These are phyloP conservation scores for Amphipyra berbera DNA, from an alignment of 2,888 invertebrate species.

Conservation along the genomic window DNA sequence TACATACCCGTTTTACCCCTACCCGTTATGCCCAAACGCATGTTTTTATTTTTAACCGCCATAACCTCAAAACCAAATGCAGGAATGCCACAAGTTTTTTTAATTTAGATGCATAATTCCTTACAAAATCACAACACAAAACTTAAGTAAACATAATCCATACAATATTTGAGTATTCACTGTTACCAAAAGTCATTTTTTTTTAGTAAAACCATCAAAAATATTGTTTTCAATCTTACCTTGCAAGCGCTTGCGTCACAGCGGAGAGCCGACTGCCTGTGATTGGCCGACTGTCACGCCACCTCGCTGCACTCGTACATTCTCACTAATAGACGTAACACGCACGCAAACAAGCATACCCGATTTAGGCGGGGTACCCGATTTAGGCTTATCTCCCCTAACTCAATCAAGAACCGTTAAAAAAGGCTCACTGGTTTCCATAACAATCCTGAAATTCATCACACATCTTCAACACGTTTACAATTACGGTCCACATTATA, in stretches of 20 bases:
- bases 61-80: constrained; percentile 8
- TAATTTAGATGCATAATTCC: constrained; percentile 7
- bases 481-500: not conserved
- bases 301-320: no score
- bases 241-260: constrained; percentile 9
- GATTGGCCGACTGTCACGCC: not conserved
- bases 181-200: not conserved
- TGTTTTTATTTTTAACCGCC: constrained; percentile 4
- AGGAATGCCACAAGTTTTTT: constrained; percentile 8
- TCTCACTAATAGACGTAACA: no score
- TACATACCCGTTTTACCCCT: not conserved
- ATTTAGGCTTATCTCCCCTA: constrained; percentile 2
- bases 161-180: constrained; percentile 9
- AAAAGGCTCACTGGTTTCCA: not conserved
- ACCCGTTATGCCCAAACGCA: constrained; percentile 13
- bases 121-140: constrained; percentile 8
- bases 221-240: not conserved
- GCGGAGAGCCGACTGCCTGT: constrained; percentile 8
- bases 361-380: not conserved
- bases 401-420: no score
- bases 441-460: not conserved
- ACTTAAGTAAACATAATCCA: constrained; percentile 5
- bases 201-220: not conserved
- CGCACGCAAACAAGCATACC: no score
- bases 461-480: not conserved